A percentile compares a stretch with the other conserved stretches of the same genome.
Evolutionary conservation across 2,888 invertebrate species (phyloP).

Genomic region (Galerucella pusilla): DNA sequence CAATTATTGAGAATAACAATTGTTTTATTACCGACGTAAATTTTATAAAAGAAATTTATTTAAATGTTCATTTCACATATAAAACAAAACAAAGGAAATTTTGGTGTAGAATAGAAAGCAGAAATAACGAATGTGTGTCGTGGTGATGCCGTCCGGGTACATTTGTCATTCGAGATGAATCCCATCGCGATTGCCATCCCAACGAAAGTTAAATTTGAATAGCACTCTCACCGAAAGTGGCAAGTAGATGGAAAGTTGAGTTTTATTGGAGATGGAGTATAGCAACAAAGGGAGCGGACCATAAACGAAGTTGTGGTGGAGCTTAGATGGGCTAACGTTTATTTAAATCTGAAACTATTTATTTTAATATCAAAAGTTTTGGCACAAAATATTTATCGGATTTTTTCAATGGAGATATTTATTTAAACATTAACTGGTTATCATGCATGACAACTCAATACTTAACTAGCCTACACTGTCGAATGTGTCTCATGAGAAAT

Average conservation of each 20-base stretch:
- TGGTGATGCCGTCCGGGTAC: slow-evolving; percentile 8
- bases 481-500: too few relatives aligned
- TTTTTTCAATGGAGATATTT: too few relatives aligned
- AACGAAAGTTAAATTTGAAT: slow-evolving; percentile 36
- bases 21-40: neutral
- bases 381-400: too few relatives aligned
- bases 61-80: neutral
- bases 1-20: neutral
- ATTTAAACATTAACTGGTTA: too few relatives aligned
- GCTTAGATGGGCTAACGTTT: neutral
- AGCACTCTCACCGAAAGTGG: slow-evolving; percentile 29
- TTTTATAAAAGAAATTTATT: neutral
- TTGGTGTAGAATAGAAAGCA: neutral
- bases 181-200: slow-evolving; percentile 33
- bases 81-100: neutral
- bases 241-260: slow-evolving; percentile 31
- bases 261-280: slow-evolving; percentile 18
- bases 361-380: neutral
- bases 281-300: neutral
- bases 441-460: too few relatives aligned
- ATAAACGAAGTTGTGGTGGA: neutral
- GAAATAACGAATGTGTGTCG: slow-evolving; percentile 12
- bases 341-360: neutral
- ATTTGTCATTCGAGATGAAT: slow-evolving; percentile 31
- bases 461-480: too few relatives aligned